Evolutionary conservation across 1,140 invertebrate species (phyloP).

Genomic region (Leptonema lineaticorne): DNA sequence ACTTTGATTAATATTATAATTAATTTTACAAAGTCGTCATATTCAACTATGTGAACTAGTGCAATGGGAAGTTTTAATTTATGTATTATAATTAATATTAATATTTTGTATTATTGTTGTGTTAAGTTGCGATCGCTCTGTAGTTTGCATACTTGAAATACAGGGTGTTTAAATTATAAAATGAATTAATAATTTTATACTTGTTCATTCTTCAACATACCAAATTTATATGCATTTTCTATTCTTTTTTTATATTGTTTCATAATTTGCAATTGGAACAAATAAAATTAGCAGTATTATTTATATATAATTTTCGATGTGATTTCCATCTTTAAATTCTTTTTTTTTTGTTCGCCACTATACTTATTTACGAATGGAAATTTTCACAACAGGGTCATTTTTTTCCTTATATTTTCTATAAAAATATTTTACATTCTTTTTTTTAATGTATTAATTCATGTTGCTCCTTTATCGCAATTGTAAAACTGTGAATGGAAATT

Average conservation of each 20-base stretch:
- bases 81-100: conserved; percentile 38
- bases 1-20: conserved; percentile 4
- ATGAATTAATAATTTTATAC: conserved; percentile 10
- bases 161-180: conserved; percentile 35
- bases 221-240: conserved; percentile 16
- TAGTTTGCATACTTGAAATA: conserved; percentile 32
- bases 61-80: conserved; percentile 37
- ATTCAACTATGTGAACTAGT: conserved; percentile 38
- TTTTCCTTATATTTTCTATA: too few relatives aligned
- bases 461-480: too few relatives aligned
- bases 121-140: conserved; percentile 35
- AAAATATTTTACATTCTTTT: too few relatives aligned
- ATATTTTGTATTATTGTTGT: too few relatives aligned
- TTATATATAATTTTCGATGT: too few relatives aligned
- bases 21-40: conserved; percentile 14
- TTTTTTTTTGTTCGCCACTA: background rate
- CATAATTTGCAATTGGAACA: background rate
- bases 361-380: background rate
- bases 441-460: too few relatives aligned
- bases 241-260: conserved; percentile 11
- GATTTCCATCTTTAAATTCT: too few relatives aligned
- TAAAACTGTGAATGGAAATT: conserved; percentile 1
- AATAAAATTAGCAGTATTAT: conserved; percentile 37
- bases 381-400: conserved; percentile 25
- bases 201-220: too few relatives aligned